Evolutionary conservation across 2,797 vertebrate genomes (phyloP).

Genomic region (Acropternis orthonyx): DNA sequence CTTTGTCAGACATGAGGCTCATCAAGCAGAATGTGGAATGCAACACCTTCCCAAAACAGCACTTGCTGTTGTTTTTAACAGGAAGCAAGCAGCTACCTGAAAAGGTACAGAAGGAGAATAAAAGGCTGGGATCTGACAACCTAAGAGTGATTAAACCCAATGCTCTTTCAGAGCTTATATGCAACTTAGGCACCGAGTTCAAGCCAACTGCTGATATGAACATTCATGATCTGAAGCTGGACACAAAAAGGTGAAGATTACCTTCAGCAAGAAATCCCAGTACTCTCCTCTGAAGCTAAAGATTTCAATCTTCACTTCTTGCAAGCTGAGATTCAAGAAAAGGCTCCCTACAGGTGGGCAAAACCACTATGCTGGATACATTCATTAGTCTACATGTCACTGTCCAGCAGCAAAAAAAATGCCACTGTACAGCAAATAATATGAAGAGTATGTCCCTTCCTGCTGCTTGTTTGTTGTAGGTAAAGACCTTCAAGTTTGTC

Average conservation of each 20-base stretch:
- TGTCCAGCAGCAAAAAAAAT: background rate
- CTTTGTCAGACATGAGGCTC: background rate
- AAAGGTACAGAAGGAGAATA: background rate
- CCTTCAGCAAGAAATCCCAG: background rate
- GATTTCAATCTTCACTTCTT: background rate
- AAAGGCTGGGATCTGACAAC: background rate
- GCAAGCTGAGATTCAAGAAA: background rate
- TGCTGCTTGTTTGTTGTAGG: background rate
- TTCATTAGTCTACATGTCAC: background rate
- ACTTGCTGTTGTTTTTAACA: background rate
- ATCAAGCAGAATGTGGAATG: background rate
- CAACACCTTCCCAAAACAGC: background rate
- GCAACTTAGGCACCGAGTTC: background rate
- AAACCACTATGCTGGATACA: background rate
- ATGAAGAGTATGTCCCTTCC: background rate
- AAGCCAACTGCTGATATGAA: background rate
- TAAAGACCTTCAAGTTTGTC: background rate
- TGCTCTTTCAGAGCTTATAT: background rate
- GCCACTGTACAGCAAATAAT: background rate
- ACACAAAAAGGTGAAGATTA: background rate
- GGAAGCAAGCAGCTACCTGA: background rate
- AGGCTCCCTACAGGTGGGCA: background rate
- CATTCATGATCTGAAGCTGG: accelerated
- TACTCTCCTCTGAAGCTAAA: background rate
- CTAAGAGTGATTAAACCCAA: background rate